phyloP scores from a whole-genome alignment of 2,113 vertebrate genomes.

The Stictonetta naevosa region DNA sequence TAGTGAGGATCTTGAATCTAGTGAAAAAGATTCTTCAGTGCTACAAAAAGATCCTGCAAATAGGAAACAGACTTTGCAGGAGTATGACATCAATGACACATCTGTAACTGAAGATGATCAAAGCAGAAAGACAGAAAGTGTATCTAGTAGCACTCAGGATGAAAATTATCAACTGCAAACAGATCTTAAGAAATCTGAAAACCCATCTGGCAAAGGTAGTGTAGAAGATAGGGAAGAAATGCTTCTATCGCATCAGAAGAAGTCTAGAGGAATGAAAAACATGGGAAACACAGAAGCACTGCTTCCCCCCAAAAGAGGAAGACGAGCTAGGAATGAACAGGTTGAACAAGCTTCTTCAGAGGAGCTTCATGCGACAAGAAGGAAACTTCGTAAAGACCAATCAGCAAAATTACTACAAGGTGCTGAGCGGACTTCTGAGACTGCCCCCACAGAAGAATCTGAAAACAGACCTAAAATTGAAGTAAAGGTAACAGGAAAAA shows the following conservation, averaged over 20 bases:
- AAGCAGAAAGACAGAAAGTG: background rate
- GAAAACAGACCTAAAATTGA: background rate
- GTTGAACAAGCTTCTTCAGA: background rate
- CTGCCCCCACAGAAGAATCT: background rate
- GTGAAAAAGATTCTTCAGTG: background rate
- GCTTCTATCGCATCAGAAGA: background rate
- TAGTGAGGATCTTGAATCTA: background rate
- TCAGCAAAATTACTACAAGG: background rate
- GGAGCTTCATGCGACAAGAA: background rate
- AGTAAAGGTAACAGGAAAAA: background rate
- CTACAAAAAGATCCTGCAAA: background rate
- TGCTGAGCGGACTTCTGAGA: background rate
- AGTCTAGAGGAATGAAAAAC: background rate
- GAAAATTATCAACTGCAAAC: background rate
- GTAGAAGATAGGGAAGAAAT: background rate
- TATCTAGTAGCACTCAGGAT: background rate
- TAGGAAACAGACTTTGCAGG: background rate
- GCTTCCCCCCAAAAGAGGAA: slow-evolving; percentile 5
- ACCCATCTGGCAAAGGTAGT: background rate
- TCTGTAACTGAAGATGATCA: background rate
- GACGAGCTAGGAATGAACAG: background rate
- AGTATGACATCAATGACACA: fast-evolving
- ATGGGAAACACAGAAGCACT: background rate
- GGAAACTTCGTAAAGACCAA: background rate
- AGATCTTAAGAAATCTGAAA: background rate